Percentiles rank a stretch among this genome's conserved stretches.
phyloP scores from a whole-genome alignment of 2,113 vertebrate genomes.

The Archocentrus centrarchus region DNA sequence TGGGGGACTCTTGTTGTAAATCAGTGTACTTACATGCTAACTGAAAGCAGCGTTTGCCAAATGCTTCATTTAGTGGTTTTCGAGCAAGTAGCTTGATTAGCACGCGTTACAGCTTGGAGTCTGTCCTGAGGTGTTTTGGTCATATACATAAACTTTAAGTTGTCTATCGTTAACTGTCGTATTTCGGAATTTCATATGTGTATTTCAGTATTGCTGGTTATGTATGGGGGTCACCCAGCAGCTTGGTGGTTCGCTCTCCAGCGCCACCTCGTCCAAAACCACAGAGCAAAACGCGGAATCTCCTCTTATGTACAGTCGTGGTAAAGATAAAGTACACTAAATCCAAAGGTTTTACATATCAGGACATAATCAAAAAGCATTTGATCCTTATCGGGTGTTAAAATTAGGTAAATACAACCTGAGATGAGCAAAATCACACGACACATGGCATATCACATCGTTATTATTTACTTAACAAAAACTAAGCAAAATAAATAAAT shows the following conservation, averaged over 20 bases:
- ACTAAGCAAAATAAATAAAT: not conserved
- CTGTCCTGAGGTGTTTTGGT: not conserved
- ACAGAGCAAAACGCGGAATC: not conserved
- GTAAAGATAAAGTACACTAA: not conserved
- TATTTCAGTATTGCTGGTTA: not conserved
- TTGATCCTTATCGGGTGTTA: not conserved
- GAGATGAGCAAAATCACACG: not conserved
- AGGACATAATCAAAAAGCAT: not conserved
- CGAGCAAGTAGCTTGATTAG: not conserved
- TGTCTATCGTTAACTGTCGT: too few species aligned
- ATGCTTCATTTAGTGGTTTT: not conserved
- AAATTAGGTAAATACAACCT: not conserved
- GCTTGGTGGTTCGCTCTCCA: not conserved
- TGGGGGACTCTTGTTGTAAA: not conserved
- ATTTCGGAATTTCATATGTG: not conserved
- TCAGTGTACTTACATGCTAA: rapidly evolving
- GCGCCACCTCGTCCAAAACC: not conserved
- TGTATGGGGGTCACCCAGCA: not conserved
- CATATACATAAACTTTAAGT: not conserved
- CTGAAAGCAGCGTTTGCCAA: not conserved
- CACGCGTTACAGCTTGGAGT: not conserved
- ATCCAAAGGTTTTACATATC: not conserved
- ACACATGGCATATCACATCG: not conserved
- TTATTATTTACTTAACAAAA: not conserved
- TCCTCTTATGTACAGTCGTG: not conserved